Evolutionary conservation across 2,797 vertebrate genomes (phyloP).

Genomic region (Tadarida brasiliensis): DNA sequence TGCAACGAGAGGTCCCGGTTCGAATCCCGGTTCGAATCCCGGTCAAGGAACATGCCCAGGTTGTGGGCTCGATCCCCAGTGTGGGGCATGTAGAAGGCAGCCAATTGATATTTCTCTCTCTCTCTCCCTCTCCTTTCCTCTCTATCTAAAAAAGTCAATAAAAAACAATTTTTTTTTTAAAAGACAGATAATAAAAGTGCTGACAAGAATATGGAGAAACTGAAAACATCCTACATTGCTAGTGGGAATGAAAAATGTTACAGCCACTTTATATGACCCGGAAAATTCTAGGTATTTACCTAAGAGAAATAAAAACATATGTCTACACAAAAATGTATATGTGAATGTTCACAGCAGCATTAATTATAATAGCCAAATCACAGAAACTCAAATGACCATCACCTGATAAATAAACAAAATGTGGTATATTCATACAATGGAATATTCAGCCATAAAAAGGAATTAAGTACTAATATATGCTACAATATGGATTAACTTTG

Average conservation of each 20-base stretch:
- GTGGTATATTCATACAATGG: background rate
- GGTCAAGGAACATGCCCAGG: too few relatives aligned
- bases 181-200: background rate
- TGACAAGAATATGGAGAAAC: background rate
- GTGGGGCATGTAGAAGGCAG: too few relatives aligned
- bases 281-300: background rate
- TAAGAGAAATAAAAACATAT: background rate
- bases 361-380: background rate
- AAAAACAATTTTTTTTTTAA: too few relatives aligned
- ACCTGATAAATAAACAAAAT: background rate
- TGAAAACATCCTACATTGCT: background rate
- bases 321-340: background rate
- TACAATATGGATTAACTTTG: background rate
- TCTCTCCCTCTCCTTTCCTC: too few relatives aligned
- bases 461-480: background rate
- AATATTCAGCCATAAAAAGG: background rate
- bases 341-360: background rate
- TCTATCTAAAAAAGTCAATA: too few relatives aligned
- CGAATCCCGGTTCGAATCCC: too few relatives aligned
- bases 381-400: background rate
- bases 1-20: too few relatives aligned
- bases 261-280: background rate
- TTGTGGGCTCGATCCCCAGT: too few relatives aligned
- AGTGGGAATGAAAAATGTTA: background rate
- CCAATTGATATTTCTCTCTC: too few relatives aligned